These are phyloP conservation scores for Caradrina kadenii DNA, from an alignment of 2,888 invertebrate species.

Conservation along the genomic window DNA sequence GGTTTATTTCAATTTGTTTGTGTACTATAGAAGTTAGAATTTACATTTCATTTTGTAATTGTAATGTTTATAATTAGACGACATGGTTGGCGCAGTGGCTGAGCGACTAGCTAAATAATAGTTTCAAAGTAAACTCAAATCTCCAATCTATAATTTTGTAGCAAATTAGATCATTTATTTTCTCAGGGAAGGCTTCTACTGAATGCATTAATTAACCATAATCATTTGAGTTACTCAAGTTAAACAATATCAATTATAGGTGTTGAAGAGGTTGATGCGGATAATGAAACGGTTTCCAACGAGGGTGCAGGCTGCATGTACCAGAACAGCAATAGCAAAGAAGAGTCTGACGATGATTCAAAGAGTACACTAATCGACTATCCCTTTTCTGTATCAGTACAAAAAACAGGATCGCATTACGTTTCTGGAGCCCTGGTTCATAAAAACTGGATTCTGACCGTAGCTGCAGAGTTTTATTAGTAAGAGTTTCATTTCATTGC, in stretches of 20 bases:
- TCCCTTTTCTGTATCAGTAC: slow-evolving; percentile 82
- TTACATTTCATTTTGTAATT: too few species aligned
- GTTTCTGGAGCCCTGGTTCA: slow-evolving; percentile 80
- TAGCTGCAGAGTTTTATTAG: slow-evolving; percentile 82
- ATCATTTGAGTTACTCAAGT: too few species aligned
- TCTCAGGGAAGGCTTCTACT: too few species aligned
- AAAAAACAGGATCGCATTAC: slow-evolving; percentile 81
- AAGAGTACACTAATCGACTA: slow-evolving; percentile 68
- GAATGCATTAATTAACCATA: too few species aligned
- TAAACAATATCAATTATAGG: too few species aligned
- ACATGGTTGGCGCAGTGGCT: too few species aligned
- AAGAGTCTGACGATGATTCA: slow-evolving; percentile 52
- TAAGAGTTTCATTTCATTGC: slow-evolving; percentile 66
- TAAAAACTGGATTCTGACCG: slow-evolving; percentile 79
- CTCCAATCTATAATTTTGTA: too few species aligned
- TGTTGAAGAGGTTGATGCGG: slow-evolving; percentile 8
- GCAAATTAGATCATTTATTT: too few species aligned
- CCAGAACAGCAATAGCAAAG: slow-evolving; percentile 54
- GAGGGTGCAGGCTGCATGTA: slow-evolving; percentile 51
- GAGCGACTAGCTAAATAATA: too few species aligned
- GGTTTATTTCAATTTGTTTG: neutral
- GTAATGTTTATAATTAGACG: too few species aligned
- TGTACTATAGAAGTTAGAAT: too few species aligned
- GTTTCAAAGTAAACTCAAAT: too few species aligned
- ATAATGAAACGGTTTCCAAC: slow-evolving; percentile 43